Evolutionary conservation across 2,888 invertebrate genomes (phyloP), one percentile per base, ranked within the genome.

Genomic region (Phlogophora meticulosa): DNA sequence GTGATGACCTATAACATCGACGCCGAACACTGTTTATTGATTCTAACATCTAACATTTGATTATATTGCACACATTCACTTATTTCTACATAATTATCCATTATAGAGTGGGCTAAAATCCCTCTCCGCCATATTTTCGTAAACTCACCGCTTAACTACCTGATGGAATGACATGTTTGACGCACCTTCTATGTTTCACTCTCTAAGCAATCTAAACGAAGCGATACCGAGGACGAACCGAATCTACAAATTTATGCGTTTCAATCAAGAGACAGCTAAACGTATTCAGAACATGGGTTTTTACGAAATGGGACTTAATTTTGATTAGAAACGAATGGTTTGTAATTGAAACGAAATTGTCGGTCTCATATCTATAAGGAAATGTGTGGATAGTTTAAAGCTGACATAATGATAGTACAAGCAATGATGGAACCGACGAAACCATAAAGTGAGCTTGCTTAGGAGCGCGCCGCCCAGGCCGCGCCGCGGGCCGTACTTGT

Each of bases 111-210:
- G 94, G 94, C 94, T 87, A 90, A 87, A 93, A 95, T 96, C 96
- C 96, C 96, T 96, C 96, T 93, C 94, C 96, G 95, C 95, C 96
- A 96, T 90, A 94, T 93, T 92, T 94, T 93, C 92, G 89, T 91
- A 87, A 94, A 94, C 96, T 95, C 96, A 96, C 96, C 96, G 95
- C 90, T 88, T 88, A 90, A 78, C 94, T 95, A 95, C 93, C 95
- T 83, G 90, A 94, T 94, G 94, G 92, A 93, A 94, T 94, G 94
- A 87, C 86, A 92, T 92, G 91, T 91, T 86, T 87, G 90, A 91
- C 93, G 93, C 94, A 87, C 88, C 84, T 85, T 82, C 72, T 82
- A 88, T 88, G 85, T 86, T 83, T 85, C 88, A 84, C 88, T 86
- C 91, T 88, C 94, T 92, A 94, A 94, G 94, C 95, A 93, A 94